Evolutionary conservation across 2,888 invertebrate genomes (phyloP).

Genomic region (Periphyllus acericola): DNA sequence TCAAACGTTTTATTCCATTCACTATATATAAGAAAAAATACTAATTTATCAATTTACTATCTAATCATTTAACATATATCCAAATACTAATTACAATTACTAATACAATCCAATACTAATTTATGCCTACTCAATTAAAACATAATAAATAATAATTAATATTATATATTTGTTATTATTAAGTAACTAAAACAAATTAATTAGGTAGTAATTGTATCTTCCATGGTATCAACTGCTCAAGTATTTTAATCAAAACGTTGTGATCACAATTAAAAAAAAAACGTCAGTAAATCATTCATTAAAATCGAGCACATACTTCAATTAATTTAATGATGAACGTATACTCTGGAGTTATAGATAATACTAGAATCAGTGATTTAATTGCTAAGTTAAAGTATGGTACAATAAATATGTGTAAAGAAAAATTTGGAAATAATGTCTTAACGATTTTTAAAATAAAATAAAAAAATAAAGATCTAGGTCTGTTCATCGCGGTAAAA

Average conservation of each 20-base stretch:
- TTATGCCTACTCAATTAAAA: not conserved
- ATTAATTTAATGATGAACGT: constrained; percentile 16
- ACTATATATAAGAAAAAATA: too few species aligned
- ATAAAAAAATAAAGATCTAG: too few species aligned
- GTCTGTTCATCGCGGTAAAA: too few species aligned
- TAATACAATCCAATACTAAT: not conserved
- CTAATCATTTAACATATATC: too few species aligned
- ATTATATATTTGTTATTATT: not conserved
- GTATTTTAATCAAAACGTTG: not conserved
- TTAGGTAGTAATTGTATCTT: not conserved
- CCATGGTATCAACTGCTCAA: not conserved
- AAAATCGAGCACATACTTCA: not conserved
- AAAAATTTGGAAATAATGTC: not conserved
- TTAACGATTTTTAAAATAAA: not conserved
- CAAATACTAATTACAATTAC: too few species aligned
- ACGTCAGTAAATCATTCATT: not conserved
- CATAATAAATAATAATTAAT: not conserved
- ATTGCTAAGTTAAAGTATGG: not conserved
- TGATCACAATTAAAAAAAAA: not conserved
- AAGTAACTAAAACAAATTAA: not conserved
- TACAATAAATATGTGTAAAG: not conserved
- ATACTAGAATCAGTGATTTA: not conserved
- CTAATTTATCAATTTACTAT: too few species aligned
- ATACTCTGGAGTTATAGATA: not conserved
- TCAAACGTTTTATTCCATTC: too few species aligned